These are phyloP conservation scores for Psittacula derbiana DNA, from an alignment of 2,797 vertebrate genomes.

Conservation along the genomic window DNA sequence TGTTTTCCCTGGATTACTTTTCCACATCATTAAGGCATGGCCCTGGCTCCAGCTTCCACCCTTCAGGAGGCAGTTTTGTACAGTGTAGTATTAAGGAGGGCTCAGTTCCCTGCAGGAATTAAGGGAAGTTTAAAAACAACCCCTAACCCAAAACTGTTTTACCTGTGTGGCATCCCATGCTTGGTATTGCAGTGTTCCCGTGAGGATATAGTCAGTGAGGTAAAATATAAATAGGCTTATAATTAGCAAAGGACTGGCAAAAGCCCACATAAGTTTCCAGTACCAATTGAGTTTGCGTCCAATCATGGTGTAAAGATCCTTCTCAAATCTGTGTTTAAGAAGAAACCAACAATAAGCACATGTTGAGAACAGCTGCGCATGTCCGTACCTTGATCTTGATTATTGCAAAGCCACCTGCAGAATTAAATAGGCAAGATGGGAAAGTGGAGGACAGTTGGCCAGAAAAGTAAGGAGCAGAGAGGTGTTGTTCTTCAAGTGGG, in stretches of 20 bases:
- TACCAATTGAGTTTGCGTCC: conserved; percentile 85
- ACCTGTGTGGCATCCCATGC: conserved; percentile 90
- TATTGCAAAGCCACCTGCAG: not conserved
- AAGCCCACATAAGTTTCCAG: conserved; percentile 87
- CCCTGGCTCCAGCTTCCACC: fast-evolving
- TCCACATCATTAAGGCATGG: not conserved
- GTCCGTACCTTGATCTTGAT: not conserved
- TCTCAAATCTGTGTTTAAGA: conserved; percentile 83
- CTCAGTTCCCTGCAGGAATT: not conserved
- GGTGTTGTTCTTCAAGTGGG: not conserved
- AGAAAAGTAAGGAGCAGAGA: not conserved
- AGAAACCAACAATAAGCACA: not conserved
- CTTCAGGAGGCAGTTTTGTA: not conserved
- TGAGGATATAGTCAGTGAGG: conserved; percentile 84
- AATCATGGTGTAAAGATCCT: conserved; percentile 87
- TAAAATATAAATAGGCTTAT: conserved; percentile 86
- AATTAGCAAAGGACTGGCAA: conserved; percentile 85
- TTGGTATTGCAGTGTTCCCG: conserved; percentile 87
- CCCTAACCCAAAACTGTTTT: not conserved
- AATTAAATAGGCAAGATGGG: not conserved
- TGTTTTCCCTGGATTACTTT: not conserved
- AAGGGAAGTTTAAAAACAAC: not conserved
- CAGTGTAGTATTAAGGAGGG: not conserved
- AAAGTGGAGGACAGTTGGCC: not conserved
- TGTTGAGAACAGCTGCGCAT: not conserved